These are phyloP conservation scores for Dicrurus megarhynchus DNA, from an alignment of 2,113 vertebrate species.

Conservation along the genomic window DNA sequence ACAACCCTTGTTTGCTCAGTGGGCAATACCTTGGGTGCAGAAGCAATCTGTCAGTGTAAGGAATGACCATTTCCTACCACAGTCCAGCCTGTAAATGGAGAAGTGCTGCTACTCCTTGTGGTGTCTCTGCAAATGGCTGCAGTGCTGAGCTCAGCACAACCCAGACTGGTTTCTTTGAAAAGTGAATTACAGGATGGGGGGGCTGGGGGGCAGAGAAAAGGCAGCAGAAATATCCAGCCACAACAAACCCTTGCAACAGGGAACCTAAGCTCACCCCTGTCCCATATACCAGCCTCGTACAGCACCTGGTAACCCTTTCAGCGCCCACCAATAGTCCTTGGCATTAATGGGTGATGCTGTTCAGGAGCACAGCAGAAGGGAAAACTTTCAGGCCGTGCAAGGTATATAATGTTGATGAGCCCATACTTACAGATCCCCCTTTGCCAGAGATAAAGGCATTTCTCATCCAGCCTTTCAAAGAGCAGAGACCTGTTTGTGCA, in stretches of 20 bases:
- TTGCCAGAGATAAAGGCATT: background rate
- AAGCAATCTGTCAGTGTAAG: background rate
- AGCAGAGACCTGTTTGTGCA: background rate
- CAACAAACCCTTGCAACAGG: background rate
- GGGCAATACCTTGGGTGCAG: background rate
- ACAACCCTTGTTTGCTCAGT: background rate
- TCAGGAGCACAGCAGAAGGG: background rate
- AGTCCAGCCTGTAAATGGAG: background rate
- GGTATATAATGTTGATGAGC: background rate
- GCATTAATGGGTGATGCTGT: background rate
- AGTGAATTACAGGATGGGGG: background rate
- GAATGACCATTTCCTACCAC: background rate
- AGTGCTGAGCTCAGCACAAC: constrained; percentile 41
- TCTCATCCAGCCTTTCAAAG: background rate
- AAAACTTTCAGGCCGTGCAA: background rate
- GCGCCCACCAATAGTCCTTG: fast-evolving
- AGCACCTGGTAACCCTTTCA: background rate
- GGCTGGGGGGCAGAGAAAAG: background rate
- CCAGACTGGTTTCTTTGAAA: background rate
- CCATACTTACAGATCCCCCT: background rate
- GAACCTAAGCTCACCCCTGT: background rate
- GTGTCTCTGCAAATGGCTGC: background rate
- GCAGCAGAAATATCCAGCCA: background rate
- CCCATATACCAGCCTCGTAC: background rate
- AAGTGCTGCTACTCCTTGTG: background rate